Percentiles rank a stretch among this genome's conserved stretches.
phyloP scores from a whole-genome alignment of 2,888 invertebrate species.

The Apodemia zela region DNA sequence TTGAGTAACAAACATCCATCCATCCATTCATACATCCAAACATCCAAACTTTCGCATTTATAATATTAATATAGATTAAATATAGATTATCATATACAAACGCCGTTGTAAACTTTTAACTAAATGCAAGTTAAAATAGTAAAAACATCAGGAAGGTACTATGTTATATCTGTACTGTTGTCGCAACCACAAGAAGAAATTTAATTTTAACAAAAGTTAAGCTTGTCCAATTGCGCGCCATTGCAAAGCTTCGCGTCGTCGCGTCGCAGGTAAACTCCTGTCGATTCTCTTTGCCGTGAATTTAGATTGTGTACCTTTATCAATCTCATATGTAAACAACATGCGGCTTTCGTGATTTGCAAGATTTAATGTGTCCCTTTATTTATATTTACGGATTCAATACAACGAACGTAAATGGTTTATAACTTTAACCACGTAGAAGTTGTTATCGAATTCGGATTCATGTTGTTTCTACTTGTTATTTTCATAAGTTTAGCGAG shows the following conservation, averaged over 20 bases:
- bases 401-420: slow-evolving; percentile 44
- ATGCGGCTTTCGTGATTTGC: slow-evolving; percentile 40
- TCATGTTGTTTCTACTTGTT: slow-evolving; percentile 51
- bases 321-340: slow-evolving; percentile 42
- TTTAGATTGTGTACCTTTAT: slow-evolving; percentile 31
- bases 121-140: too few species aligned
- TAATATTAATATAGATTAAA: too few species aligned
- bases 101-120: too few species aligned
- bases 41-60: too few species aligned
- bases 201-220: slow-evolving; percentile 16
- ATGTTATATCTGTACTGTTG: neutral
- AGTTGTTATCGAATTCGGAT: slow-evolving; percentile 50
- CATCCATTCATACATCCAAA: too few species aligned
- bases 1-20: too few species aligned
- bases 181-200: neutral
- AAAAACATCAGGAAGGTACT: neutral
- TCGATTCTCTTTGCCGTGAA: slow-evolving; percentile 2
- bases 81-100: too few species aligned
- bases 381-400: slow-evolving; percentile 53
- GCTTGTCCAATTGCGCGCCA: neutral
- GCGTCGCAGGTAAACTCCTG: slow-evolving; percentile 7
- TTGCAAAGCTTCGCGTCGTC: neutral
- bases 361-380: slow-evolving; percentile 51
- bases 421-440: slow-evolving; percentile 54
- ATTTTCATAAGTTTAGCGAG: slow-evolving; percentile 54